Percentiles rank a stretch among this genome's conserved stretches.
phyloP scores from a whole-genome alignment of 2,888 invertebrate species.

The Hartigia nigra region DNA sequence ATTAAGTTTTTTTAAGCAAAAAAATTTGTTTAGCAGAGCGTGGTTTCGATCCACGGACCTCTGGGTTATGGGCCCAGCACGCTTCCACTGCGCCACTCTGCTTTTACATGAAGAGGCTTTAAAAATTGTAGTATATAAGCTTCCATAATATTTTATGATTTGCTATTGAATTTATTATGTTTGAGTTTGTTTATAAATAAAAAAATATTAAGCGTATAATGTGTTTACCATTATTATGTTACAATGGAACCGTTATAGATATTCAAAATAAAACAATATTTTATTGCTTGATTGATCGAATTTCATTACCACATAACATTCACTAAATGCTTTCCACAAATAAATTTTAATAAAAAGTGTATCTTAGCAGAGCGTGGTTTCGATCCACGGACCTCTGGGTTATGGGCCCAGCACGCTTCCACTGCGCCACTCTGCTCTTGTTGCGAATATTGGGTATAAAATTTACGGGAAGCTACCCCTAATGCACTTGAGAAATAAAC shows the following conservation, averaged over 20 bases:
- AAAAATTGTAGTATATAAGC: not conserved
- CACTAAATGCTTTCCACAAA: not conserved
- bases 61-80: constrained; percentile 63
- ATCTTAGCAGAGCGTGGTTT: constrained; percentile 57
- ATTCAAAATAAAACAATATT: not conserved
- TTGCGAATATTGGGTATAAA: not conserved
- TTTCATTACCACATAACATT: not conserved
- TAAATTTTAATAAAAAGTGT: constrained; percentile 20
- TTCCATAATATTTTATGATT: not conserved
- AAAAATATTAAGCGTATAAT: not conserved
- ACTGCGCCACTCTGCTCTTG: constrained; percentile 59
- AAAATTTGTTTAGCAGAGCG: constrained; percentile 50
- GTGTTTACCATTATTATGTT: not conserved
- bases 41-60: constrained; percentile 62
- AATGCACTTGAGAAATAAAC: no score
- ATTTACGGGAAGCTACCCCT: no score
- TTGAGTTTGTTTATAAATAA: not conserved
- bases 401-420: constrained; percentile 63
- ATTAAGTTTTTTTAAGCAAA: constrained; percentile 4
- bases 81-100: constrained; percentile 63
- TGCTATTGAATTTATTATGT: not conserved
- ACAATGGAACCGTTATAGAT: not conserved
- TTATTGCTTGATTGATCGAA: not conserved
- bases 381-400: constrained; percentile 62
- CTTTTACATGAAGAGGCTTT: constrained; percentile 21